Conservation (phyloP, 2,797 vertebrate species). For the Eulemur rubriventer region DNA sequence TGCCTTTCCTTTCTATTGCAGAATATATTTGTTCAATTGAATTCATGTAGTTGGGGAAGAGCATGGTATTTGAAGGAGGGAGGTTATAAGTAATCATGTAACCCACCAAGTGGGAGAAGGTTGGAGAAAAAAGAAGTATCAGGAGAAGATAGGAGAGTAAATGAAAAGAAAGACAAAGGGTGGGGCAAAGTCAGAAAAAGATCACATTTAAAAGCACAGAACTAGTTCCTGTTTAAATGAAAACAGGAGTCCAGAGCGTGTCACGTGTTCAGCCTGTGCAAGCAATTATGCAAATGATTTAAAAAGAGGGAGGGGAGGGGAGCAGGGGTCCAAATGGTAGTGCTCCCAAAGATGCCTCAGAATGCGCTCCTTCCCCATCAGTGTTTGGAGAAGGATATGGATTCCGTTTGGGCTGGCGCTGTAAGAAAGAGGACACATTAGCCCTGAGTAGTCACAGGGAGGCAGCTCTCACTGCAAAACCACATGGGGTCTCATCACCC, state of each 20-base stretch:
- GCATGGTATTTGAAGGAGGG: not conserved
- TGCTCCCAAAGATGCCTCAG: not conserved
- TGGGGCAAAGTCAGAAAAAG: not conserved
- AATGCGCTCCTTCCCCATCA: not conserved
- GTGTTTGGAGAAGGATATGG: not conserved
- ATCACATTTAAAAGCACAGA: not conserved
- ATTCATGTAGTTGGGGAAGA: not conserved
- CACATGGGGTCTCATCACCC: not conserved
- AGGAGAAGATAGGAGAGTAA: not conserved
- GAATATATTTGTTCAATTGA: not conserved
- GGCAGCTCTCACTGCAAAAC: not conserved
- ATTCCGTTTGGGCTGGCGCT: not conserved
- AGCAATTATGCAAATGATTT: slow-evolving; percentile 18
- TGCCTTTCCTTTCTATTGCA: not conserved
- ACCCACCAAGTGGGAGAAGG: not conserved
- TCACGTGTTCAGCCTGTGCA: not conserved
- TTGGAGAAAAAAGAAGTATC: not conserved
- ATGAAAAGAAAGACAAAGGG: not conserved
- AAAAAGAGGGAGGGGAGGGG: not conserved
- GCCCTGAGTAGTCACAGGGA: not conserved
- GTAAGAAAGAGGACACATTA: not conserved
- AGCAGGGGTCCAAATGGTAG: not conserved
- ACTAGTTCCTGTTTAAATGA: not conserved
- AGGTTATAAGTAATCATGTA: not conserved
- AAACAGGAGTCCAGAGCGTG: not conserved